These are phyloP conservation scores for Botia kubotai DNA, from an alignment of 2,797 vertebrate species.

Conservation along the genomic window DNA sequence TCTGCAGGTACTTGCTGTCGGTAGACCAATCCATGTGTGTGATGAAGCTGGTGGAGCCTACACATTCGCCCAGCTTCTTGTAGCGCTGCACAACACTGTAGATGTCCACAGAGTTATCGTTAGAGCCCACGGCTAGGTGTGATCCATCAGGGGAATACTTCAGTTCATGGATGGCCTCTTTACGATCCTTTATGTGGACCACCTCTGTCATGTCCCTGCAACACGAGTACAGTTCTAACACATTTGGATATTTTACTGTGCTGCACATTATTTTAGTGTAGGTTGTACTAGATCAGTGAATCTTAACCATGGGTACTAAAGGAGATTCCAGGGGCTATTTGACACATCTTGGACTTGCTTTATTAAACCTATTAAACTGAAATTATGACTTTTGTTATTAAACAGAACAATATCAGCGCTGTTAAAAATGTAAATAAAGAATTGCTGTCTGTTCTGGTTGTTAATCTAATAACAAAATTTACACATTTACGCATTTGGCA, in stretches of 20 bases:
- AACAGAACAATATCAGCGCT: too few species aligned
- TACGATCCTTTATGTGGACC: slow-evolving; percentile 98
- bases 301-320: too few species aligned
- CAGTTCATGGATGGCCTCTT: slow-evolving; percentile 97
- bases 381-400: too few species aligned
- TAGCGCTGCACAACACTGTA: slow-evolving; percentile 96
- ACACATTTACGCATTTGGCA: too few species aligned
- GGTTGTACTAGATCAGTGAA: too few species aligned
- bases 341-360: too few species aligned
- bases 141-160: slow-evolving; percentile 96
- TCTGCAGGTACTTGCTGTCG: slow-evolving; percentile 95
- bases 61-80: slow-evolving; percentile 96
- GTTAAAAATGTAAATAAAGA: too few species aligned
- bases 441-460: too few species aligned
- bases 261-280: slow-evolving; percentile 19
- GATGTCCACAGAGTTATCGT: slow-evolving; percentile 93
- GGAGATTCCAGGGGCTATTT: too few species aligned
- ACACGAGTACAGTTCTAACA: slow-evolving; percentile 29
- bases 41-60: slow-evolving; percentile 92
- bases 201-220: slow-evolving; percentile 99
- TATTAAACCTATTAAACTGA: too few species aligned
- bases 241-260: neutral
- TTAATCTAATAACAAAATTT: too few species aligned
- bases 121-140: slow-evolving; percentile 95
- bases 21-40: slow-evolving; percentile 98